phyloP scores from a whole-genome alignment of 2,113 vertebrate species.

The Mesitornis unicolor region DNA sequence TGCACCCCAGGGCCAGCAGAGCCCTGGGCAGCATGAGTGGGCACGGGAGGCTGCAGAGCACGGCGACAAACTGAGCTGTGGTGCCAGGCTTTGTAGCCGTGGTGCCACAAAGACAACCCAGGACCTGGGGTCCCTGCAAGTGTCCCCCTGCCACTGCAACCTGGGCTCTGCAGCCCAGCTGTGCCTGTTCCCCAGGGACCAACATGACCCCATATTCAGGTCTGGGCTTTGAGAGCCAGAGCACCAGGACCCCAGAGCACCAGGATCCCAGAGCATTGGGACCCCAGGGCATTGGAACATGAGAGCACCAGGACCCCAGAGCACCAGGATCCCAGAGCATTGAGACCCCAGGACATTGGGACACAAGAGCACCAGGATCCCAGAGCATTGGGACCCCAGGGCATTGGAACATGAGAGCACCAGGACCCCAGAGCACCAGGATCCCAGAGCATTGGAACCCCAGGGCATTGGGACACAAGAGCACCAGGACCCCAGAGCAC shows the following conservation, averaged over 20 bases:
- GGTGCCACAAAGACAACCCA: not conserved
- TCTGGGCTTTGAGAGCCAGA: not conserved
- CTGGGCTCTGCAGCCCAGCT: not conserved
- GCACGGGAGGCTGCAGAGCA: not conserved
- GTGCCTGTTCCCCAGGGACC: not conserved
- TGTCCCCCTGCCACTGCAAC: not conserved
- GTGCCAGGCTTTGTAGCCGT: not conserved
- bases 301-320: not conserved
- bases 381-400: not conserved
- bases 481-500: not conserved
- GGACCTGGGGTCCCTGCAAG: not conserved
- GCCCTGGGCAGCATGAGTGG: rapidly evolving
- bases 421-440: not conserved
- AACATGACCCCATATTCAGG: not conserved
- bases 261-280: not conserved
- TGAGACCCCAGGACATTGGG: too few relatives aligned
- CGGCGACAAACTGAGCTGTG: not conserved
- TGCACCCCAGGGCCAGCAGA: not conserved
- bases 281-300: not conserved
- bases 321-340: not conserved
- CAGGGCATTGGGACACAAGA: too few relatives aligned
- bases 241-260: not conserved
- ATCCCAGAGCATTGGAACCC: not conserved
- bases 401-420: not conserved
- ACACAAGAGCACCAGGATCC: not conserved